A percentile compares a stretch with the other conserved stretches of the same genome.
phyloP scores from a whole-genome alignment of 2,888 invertebrate species.

The Tachystola acroxantha region DNA sequence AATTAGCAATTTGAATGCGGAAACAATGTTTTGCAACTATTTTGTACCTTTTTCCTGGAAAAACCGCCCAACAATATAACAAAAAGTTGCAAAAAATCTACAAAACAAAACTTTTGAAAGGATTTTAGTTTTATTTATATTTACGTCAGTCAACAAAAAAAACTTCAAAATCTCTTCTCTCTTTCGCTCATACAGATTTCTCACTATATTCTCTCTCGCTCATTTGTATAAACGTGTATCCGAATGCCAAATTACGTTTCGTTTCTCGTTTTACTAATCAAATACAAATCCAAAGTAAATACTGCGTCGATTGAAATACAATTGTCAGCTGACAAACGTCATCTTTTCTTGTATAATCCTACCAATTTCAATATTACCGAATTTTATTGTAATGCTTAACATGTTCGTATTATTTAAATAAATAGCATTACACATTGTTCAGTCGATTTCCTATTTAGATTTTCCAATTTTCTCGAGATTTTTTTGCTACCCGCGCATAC shows the following conservation, averaged over 20 bases:
- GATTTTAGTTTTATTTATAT: no score
- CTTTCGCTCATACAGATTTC: background rate
- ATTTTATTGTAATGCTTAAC: background rate
- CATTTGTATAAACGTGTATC: background rate
- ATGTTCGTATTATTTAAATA: conserved; percentile 4
- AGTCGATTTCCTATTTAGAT: conserved; percentile 19
- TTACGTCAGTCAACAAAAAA: no score
- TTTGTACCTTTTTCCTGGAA: no score
- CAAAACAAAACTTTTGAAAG: no score
- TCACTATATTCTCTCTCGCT: no score
- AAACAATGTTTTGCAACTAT: no score
- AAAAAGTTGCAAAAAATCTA: no score
- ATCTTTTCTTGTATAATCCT: conserved; percentile 16
- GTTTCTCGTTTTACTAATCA: background rate
- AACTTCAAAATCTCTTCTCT: no score
- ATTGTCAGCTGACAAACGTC: conserved; percentile 32
- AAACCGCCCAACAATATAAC: no score
- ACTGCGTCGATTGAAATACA: conserved; percentile 23
- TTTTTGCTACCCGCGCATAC: conserved; percentile 15
- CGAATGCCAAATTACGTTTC: background rate
- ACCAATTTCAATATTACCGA: conserved; percentile 16
- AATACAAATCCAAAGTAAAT: background rate
- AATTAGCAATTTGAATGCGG: no score
- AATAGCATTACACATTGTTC: conserved; percentile 3
- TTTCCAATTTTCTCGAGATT: conserved; percentile 22